Evolutionary conservation across 37 sponge, comb jelly and placozoan species (phyloP).

Genomic region (Diacarnus erythraeanus): DNA sequence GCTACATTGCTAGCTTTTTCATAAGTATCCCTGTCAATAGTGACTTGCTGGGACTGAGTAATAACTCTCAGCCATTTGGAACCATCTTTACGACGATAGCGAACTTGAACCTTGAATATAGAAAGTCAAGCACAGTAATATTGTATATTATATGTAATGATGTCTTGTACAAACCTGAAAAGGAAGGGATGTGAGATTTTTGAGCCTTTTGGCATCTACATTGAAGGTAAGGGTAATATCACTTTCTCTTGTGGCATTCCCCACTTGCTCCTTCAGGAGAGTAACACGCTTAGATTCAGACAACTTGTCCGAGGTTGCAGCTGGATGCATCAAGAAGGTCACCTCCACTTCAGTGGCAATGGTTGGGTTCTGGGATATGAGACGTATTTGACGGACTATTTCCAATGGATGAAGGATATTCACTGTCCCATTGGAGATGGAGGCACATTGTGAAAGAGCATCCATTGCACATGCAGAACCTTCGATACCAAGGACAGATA

Average conservation of each 20-base stretch:
- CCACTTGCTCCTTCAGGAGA: conserved; percentile 55
- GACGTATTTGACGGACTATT: conserved; percentile 90
- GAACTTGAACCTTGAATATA: conserved; percentile 74
- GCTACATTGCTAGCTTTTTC: conserved; percentile 83
- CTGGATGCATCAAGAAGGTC: conserved; percentile 39
- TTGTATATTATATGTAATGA: not conserved
- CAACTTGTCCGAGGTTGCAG: conserved; percentile 5
- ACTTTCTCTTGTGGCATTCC: conserved; percentile 81
- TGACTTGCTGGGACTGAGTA: conserved; percentile 54
- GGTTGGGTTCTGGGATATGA: conserved; percentile 89
- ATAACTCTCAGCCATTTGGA: conserved; percentile 83
- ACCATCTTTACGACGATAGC: conserved; percentile 80
- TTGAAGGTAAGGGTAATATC: conserved; percentile 74
- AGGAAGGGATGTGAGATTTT: conserved; percentile 45
- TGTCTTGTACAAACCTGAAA: conserved; percentile 61
- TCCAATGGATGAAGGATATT: conserved; percentile 96
- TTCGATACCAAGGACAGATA: conserved; percentile 91
- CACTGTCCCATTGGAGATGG: conserved; percentile 85
- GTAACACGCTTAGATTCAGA: conserved; percentile 42
- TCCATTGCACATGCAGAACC: conserved; percentile 86
- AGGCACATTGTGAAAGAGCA: conserved; percentile 75
- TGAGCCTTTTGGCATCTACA: conserved; percentile 47
- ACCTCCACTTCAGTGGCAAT: conserved; percentile 82
- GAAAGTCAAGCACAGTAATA: not conserved
- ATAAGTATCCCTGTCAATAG: conserved; percentile 42